phyloP scores from a whole-genome alignment of 2,888 invertebrate genomes.

The Desoria tigrina region DNA sequence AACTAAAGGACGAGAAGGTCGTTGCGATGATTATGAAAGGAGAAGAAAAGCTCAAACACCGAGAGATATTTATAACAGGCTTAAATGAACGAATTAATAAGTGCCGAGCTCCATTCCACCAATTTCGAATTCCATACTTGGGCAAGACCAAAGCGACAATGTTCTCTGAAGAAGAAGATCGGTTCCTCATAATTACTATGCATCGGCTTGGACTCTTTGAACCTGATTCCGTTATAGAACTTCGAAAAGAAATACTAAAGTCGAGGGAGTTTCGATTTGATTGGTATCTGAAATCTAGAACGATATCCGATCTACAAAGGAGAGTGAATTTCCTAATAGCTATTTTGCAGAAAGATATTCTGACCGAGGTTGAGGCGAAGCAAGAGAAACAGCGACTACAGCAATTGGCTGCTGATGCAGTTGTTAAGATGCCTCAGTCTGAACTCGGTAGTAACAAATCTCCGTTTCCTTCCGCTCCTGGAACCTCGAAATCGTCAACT shows the following conservation, averaged over 20 bases:
- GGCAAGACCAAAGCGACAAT: background rate
- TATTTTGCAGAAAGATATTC: background rate
- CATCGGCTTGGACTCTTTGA: background rate
- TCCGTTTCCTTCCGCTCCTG: background rate
- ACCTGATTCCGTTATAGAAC: background rate
- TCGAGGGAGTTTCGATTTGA: constrained; percentile 15
- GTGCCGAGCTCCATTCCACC: constrained; percentile 4
- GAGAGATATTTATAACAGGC: background rate
- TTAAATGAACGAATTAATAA: background rate
- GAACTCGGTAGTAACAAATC: background rate
- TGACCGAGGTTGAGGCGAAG: background rate
- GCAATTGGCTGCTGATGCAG: background rate
- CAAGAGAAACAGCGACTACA: background rate
- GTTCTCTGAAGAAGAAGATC: constrained; percentile 5
- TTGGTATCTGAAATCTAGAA: constrained; percentile 12
- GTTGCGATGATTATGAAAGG: background rate
- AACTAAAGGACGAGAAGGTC: constrained; percentile 21
- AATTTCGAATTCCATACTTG: constrained; percentile 1
- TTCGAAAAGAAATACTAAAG: constrained; percentile 1
- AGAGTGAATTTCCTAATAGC: constrained; percentile 16
- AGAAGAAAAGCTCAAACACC: background rate
- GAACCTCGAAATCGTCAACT: too few species aligned
- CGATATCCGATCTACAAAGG: constrained; percentile 1
- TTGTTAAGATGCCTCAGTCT: background rate
- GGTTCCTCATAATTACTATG: background rate